A percentile compares a stretch with the other conserved stretches of the same genome.
These are phyloP conservation scores for Semaprochilodus insignis DNA, from an alignment of 2,797 vertebrate genomes.

Conservation along the genomic window DNA sequence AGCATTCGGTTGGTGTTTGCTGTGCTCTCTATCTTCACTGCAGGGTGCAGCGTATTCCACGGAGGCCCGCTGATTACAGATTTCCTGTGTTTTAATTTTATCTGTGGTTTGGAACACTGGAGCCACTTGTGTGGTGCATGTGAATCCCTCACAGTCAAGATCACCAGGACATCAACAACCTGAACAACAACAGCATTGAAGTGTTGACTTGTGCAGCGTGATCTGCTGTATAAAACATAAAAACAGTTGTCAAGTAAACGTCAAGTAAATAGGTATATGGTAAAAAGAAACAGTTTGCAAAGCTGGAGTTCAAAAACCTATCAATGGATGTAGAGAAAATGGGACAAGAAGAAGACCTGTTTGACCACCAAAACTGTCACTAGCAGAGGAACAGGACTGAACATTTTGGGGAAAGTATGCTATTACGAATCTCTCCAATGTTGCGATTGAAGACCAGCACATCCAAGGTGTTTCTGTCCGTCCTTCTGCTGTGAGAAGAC, in stretches of 20 bases:
- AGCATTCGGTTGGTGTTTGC: conserved; percentile 2
- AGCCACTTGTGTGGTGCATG: conserved; percentile 32
- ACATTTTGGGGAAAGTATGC: too few species aligned
- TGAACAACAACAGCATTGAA: conserved; percentile 4
- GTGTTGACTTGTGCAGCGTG: background rate
- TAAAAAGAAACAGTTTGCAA: too few species aligned
- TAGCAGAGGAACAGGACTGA: too few species aligned
- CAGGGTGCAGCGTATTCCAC: conserved; percentile 60
- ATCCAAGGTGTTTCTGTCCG: too few species aligned
- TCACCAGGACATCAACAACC: conserved; percentile 38
- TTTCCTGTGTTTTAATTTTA: conserved; percentile 76
- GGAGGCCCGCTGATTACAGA: conserved; percentile 51
- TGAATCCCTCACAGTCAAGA: conserved; percentile 51
- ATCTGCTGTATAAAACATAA: background rate
- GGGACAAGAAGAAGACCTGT: too few species aligned
- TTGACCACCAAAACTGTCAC: too few species aligned
- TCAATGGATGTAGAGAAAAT: too few species aligned
- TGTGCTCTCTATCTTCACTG: conserved; percentile 56
- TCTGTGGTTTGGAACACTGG: conserved; percentile 63
- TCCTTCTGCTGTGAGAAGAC: too few species aligned
- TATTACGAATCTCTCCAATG: too few species aligned
- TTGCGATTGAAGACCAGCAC: too few species aligned
- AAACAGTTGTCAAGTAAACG: background rate
- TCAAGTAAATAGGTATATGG: too few species aligned
- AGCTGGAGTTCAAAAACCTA: too few species aligned